Evolutionary conservation across 2,888 invertebrate genomes (phyloP).

Genomic region (Smittia aterrima): DNA sequence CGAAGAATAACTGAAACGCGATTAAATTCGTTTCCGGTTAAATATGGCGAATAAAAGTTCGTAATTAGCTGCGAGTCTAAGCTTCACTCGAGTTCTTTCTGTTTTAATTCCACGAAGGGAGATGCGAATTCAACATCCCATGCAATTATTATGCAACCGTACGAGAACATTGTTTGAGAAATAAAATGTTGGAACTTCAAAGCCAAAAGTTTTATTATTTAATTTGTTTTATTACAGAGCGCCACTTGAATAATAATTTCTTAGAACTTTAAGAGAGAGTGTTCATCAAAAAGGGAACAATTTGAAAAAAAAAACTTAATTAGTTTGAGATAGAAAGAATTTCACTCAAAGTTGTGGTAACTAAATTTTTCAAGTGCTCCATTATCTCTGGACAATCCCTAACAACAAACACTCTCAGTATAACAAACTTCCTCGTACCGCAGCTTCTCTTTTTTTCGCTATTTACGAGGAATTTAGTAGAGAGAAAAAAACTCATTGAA

Average conservation of each 20-base stretch:
- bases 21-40: too few species aligned
- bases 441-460: background rate
- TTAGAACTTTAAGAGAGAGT: background rate
- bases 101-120: too few species aligned
- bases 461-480: background rate
- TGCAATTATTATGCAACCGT: background rate
- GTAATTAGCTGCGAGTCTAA: too few species aligned
- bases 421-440: background rate
- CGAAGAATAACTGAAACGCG: too few species aligned
- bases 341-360: too few species aligned
- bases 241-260: conserved; percentile 27
- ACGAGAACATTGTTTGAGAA: background rate
- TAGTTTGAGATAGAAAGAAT: too few species aligned
- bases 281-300: background rate
- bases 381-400: too few species aligned
- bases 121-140: too few species aligned
- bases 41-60: too few species aligned
- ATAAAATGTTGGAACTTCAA: background rate
- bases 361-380: background rate
- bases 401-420: background rate
- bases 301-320: background rate
- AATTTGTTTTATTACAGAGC: conserved; percentile 34
- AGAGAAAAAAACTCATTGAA: background rate
- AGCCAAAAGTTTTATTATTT: conserved; percentile 23
- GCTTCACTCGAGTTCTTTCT: too few species aligned